Conservation (phyloP, 1,140 invertebrate genomes). For the Rhagoletis zephyria region DNA sequence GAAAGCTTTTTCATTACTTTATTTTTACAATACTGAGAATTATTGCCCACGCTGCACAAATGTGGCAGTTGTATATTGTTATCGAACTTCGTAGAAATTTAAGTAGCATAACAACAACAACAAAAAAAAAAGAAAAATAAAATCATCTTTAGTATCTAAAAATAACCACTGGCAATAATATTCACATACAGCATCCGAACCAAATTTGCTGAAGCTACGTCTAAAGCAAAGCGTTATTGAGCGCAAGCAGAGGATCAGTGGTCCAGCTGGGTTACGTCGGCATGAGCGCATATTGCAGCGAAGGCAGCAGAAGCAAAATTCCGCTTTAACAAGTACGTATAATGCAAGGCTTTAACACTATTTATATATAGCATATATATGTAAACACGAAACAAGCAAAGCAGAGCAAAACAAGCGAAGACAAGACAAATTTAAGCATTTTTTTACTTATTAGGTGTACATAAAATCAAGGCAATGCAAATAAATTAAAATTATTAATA, state of each 20-base stretch:
- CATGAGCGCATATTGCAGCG: conserved; percentile 85
- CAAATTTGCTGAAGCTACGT: conserved; percentile 95
- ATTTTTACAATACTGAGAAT: too few relatives aligned
- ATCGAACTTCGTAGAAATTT: conserved; percentile 14
- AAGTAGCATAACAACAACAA: not conserved
- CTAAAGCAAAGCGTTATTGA: conserved; percentile 96
- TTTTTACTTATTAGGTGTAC: too few relatives aligned
- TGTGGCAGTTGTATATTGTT: not conserved
- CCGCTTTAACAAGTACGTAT: conserved; percentile 84
- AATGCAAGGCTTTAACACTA: conserved; percentile 31
- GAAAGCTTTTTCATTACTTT: too few relatives aligned
- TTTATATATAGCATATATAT: not conserved
- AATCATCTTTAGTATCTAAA: conserved; percentile 10
- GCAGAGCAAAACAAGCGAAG: not conserved
- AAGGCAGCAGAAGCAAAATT: conserved; percentile 79
- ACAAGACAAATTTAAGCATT: not conserved
- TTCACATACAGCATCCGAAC: conserved; percentile 89
- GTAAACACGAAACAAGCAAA: conserved; percentile 34
- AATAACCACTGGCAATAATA: conserved; percentile 54
- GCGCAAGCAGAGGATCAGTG: conserved; percentile 81
- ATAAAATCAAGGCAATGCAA: not conserved
- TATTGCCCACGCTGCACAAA: not conserved
- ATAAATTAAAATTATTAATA: not conserved
- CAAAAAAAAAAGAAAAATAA: not conserved
- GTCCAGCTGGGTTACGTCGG: conserved; percentile 88